Base-by-base conservation (phyloP, 2,888 invertebrate species). In the Drosophila parthenogenetica region DNA sequence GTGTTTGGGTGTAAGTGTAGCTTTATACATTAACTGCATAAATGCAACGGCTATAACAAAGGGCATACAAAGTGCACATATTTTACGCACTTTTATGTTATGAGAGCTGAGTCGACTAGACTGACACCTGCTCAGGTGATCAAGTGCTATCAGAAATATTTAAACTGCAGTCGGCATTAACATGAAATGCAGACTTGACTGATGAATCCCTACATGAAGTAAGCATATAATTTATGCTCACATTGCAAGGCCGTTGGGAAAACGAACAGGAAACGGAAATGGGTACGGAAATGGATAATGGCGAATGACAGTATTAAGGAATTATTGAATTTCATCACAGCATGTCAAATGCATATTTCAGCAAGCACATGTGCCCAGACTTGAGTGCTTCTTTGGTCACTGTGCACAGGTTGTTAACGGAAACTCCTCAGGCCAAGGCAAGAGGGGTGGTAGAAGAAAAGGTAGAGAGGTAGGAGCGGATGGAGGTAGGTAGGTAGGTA, bases 311-410 rank as follows among this genome's bases (percentile, higher is more conserved):
- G 32, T 22, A 29, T 19, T 16, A 11, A 37, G 29, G 22, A 37
- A 50, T 68, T 73, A 73, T 79, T 65, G 63, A 58, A 63, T 65
- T 71, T 63, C 66, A 80, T 81, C 66, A 76, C 79, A 64, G 83
- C 88, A 73, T 83, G 85, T 85, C 85, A 81, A 85, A 81, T 87
- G 81, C 85, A 85, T 85, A 79, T 82, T 69, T 73, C 54, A 72
- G 49, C 68, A 57, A 35, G 13, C 32, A 40, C 16, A 29, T n/a
- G 11, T 19, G 32, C n/a, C 5, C 25, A 13, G 8, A 25, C 16
- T 17, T 17, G 16, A 13, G 29, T 13, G 13, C 16, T 29, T 8
- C 22, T 11, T 3, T 14, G 16, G 16, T 1, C 37, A 54, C 45
- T 55, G 43, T 35, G 19, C 35, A 13, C 43, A 22, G 45, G 57